A percentile compares a stretch with the other conserved stretches of the same genome.
These are phyloP conservation scores for Andrena chrysosceles DNA, from an alignment of 2,888 invertebrate genomes.

Conservation along the genomic window DNA sequence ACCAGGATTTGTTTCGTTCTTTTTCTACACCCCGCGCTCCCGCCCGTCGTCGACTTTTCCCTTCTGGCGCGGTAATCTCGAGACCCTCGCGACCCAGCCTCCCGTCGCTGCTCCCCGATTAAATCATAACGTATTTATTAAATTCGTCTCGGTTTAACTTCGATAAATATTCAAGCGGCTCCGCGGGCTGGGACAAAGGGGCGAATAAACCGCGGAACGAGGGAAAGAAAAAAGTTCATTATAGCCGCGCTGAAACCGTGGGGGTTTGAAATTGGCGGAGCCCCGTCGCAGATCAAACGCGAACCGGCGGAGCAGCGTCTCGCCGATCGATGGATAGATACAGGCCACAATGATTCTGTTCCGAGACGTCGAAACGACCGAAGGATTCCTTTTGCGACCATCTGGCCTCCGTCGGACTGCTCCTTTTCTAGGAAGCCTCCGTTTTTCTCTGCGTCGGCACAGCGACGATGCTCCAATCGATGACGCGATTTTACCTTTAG, in stretches of 20 bases:
- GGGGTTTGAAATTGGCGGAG: slow-evolving; percentile 3
- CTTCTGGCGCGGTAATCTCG: slow-evolving; percentile 59
- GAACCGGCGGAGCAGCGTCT: neutral
- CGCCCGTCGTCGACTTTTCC: slow-evolving; percentile 32
- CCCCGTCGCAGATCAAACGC: neutral
- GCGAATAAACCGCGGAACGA: slow-evolving; percentile 1
- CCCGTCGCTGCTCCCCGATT: slow-evolving; percentile 62
- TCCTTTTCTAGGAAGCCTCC: neutral
- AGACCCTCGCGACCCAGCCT: slow-evolving; percentile 42
- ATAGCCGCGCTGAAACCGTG: slow-evolving; percentile 7
- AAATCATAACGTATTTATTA: slow-evolving; percentile 78
- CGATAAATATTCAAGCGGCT: slow-evolving; percentile 69
- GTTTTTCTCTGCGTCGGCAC: neutral
- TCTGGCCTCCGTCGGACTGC: neutral
- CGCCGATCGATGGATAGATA: neutral
- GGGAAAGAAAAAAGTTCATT: slow-evolving; percentile 33
- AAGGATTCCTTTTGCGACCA: slow-evolving; percentile 1
- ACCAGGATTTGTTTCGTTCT: slow-evolving; percentile 48
- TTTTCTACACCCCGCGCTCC: slow-evolving; percentile 32
- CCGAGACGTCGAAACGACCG: slow-evolving; percentile 2
- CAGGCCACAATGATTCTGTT: slow-evolving; percentile 5
- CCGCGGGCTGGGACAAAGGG: slow-evolving; percentile 22
- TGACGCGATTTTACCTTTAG: slow-evolving; percentile 35
- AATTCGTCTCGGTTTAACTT: slow-evolving; percentile 71
- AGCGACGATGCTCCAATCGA: slow-evolving; percentile 16